These are phyloP conservation scores for Thymelicus lineola DNA, from an alignment of 2,888 invertebrate genomes.

Conservation along the genomic window DNA sequence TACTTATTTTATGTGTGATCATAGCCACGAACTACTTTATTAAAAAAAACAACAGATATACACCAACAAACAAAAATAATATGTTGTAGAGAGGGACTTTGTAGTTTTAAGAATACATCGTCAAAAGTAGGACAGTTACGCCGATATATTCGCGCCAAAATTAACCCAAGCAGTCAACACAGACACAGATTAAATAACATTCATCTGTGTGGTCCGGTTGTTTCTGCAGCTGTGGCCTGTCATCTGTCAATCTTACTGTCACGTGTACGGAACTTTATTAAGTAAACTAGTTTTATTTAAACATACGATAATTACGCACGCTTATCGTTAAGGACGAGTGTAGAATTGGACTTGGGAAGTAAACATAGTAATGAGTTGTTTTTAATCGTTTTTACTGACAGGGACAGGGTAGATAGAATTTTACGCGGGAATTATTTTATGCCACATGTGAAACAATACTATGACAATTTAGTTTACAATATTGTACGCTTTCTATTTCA, in stretches of 20 bases:
- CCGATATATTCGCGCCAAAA: slow-evolving; percentile 8
- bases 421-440: no score
- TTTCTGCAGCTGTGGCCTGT: slow-evolving; percentile 40
- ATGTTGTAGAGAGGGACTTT: no score
- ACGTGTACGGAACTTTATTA: slow-evolving; percentile 11
- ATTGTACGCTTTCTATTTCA: no score
- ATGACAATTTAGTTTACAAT: no score
- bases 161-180: slow-evolving; percentile 10
- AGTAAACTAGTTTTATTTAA: slow-evolving; percentile 10
- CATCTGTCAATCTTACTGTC: slow-evolving; percentile 25
- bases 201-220: slow-evolving; percentile 38
- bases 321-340: slow-evolving; percentile 8
- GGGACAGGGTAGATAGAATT: not conserved
- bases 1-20: no score
- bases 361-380: not conserved
- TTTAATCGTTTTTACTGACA: not conserved
- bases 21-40: no score
- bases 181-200: slow-evolving; percentile 16
- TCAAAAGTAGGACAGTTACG: not conserved
- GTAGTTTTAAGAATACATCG: not conserved
- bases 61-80: no score
- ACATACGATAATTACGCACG: not conserved
- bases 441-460: no score
- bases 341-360: not conserved
- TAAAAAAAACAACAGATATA: no score